Evolutionary conservation across 2,797 vertebrate genomes (phyloP), one percentile per base, ranked within the genome.

Genomic region (Eulemur rubriventer): DNA sequence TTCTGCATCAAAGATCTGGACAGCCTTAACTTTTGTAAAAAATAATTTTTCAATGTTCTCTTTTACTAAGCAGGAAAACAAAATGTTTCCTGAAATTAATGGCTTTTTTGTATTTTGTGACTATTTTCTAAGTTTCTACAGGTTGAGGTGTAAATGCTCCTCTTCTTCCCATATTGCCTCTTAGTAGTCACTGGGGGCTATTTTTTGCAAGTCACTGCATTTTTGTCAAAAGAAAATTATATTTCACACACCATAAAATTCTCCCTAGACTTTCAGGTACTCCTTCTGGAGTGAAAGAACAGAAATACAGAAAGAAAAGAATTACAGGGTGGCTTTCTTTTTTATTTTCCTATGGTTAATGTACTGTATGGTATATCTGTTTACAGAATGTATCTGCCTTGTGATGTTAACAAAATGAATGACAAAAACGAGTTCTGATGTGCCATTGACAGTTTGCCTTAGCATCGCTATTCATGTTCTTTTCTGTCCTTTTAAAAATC

Each of bases 1-100:
- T 98, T 98, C 97, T 98, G 97, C 97, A 97, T 98, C 98, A 97
- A 98, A 98, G 96, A 98, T 98, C 98, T 98, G 92, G 97, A 97
- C 98, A 96, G 98, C 99, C 99, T 99, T 99, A 99, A 99, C 97
- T 99, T 99, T 98, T 99, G 41, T 99, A 99, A 98, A 95, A 98
- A 98, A 96, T 96, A 89, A 24, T 85, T 72, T 98, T 98, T 98
- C 98, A 98, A n/a, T 95, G 38, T 96, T 96, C 96, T 97, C 97
- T 98, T 98, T 98, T 98, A 98, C 96, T 98, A 98, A 89, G 50
- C 78, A 95, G 96, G 96, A 96, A 97, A 97, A 89, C 86, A 88
- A 84, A 52, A 73, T 82, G 87, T 85, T 97, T 95, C 89, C 96
- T 96, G 96, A 86, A 89, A 83, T 65, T 46, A 94, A 92, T 95